Evolutionary conservation across 2,888 invertebrate species (phyloP).

Genomic region (Glyphotaelius pellucidus): DNA sequence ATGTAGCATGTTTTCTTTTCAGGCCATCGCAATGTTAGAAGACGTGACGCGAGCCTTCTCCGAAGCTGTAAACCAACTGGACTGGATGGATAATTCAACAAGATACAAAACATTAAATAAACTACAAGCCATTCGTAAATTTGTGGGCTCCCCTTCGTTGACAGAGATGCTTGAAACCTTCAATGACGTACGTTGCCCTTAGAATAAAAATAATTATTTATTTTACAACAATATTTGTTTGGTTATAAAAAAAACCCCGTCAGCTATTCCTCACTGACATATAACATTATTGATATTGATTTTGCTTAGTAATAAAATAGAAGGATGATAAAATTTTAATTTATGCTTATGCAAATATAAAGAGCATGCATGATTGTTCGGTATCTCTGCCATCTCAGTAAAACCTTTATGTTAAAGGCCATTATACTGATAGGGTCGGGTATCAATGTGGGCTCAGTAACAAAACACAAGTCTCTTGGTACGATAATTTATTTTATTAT

Average conservation of each 20-base stretch:
- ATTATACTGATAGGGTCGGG: too few species aligned
- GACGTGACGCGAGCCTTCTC: slow-evolving; percentile 87
- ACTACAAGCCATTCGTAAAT: slow-evolving; percentile 83
- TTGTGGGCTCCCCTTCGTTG: slow-evolving; percentile 89
- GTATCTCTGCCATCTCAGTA: too few species aligned
- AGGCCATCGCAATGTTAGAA: slow-evolving; percentile 86
- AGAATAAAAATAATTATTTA: slow-evolving; percentile 16
- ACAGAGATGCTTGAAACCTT: slow-evolving; percentile 83
- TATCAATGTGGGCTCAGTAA: too few species aligned
- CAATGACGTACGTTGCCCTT: slow-evolving; percentile 77
- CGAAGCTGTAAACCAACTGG: slow-evolving; percentile 80
- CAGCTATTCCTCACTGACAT: background rate
- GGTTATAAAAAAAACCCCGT: background rate
- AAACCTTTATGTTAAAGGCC: too few species aligned
- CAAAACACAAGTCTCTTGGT: too few species aligned
- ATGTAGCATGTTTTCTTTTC: slow-evolving; percentile 57
- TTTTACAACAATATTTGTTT: background rate
- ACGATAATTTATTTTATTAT: too few species aligned
- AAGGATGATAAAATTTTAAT: too few species aligned
- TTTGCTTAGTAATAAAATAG: too few species aligned
- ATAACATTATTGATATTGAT: background rate
- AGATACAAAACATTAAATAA: slow-evolving; percentile 83
- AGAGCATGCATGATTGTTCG: too few species aligned
- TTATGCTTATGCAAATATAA: too few species aligned
- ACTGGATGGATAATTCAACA: slow-evolving; percentile 90